These are phyloP conservation scores for Pomatostomus ruficeps DNA, from an alignment of 2,113 vertebrate species.

Conservation along the genomic window DNA sequence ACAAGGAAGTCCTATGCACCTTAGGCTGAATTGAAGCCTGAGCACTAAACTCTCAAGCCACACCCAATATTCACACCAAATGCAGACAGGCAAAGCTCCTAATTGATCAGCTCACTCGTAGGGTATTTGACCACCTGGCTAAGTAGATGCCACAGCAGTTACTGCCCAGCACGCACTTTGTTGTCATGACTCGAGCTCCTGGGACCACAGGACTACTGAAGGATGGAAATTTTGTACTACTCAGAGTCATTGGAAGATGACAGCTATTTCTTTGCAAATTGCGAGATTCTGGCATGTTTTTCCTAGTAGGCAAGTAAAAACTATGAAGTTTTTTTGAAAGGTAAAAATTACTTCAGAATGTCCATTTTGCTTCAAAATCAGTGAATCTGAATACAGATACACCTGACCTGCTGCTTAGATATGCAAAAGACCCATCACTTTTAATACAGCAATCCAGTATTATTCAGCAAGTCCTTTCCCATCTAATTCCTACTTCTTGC, in stretches of 20 bases:
- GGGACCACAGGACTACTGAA: background rate
- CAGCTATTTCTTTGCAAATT: background rate
- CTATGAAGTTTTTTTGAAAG: background rate
- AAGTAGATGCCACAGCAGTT: background rate
- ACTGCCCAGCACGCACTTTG: background rate
- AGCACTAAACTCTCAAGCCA: background rate
- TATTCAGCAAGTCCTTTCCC: background rate
- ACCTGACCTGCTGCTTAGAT: background rate
- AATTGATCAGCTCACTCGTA: background rate
- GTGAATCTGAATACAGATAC: background rate
- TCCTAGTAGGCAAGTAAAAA: background rate
- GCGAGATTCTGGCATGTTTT: background rate
- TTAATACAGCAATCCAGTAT: background rate
- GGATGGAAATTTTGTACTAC: background rate
- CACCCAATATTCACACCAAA: background rate
- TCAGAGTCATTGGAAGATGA: background rate
- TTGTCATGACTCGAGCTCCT: background rate
- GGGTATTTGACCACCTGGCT: background rate
- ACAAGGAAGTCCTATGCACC: background rate
- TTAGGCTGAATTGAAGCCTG: background rate
- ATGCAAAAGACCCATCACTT: background rate
- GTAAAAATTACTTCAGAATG: background rate
- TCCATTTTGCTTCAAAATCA: background rate
- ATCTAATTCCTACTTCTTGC: background rate
- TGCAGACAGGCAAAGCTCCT: background rate